Conservation (phyloP, 2,113 vertebrate species). For the Lichenostomus cassidix region DNA sequence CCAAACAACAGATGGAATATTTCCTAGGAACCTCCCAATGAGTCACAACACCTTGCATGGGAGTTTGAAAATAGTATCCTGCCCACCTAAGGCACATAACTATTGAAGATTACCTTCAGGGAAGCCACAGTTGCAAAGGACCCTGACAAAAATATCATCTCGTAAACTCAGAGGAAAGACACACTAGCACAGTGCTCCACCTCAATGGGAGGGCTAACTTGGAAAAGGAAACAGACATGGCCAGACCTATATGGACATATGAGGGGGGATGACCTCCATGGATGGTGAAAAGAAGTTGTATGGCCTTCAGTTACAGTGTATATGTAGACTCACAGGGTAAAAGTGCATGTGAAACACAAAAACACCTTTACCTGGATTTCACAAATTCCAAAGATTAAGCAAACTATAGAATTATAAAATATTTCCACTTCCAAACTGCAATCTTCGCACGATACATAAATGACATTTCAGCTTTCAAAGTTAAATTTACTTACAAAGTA, state of each 20-base stretch:
- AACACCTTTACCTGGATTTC: not conserved
- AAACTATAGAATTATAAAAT: not conserved
- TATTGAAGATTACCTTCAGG: not conserved
- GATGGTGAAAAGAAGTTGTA: not conserved
- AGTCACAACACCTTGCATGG: not conserved
- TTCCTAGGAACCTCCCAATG: not conserved
- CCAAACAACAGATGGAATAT: not conserved
- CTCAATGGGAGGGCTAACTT: not conserved
- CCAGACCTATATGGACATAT: not conserved
- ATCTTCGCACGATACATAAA: not conserved
- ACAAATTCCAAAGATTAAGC: not conserved
- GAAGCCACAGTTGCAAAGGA: not conserved
- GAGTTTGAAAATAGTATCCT: not conserved
- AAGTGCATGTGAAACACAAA: not conserved
- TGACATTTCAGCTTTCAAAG: not conserved
- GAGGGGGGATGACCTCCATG: not conserved
- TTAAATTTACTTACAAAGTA: constrained; percentile 87
- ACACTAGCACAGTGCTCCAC: not conserved
- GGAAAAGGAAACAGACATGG: not conserved
- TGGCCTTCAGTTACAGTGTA: not conserved
- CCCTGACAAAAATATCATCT: not conserved
- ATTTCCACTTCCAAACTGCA: not conserved
- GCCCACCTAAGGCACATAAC: not conserved
- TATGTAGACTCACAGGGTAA: not conserved
- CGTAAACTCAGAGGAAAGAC: not conserved